Conservation (phyloP, 2,797 vertebrate genomes). For the Acipenser transmontanus region DNA sequence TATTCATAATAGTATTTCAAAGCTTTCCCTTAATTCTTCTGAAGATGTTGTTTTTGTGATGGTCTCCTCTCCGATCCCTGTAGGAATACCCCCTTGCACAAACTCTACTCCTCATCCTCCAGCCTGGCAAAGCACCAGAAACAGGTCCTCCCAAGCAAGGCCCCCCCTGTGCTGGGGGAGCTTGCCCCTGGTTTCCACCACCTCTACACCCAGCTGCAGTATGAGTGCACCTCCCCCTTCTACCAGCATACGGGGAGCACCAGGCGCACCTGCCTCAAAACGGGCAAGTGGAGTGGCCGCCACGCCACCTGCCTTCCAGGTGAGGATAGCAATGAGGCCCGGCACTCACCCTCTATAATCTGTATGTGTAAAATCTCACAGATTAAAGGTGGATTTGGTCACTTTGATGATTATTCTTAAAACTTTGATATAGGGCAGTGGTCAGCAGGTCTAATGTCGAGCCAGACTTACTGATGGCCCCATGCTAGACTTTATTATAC, state of each 20-base stretch:
- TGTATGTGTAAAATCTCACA: too few species aligned
- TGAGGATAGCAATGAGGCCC: conserved; percentile 58
- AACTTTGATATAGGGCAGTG: too few species aligned
- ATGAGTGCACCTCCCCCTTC: conserved; percentile 81
- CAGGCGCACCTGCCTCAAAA: conserved; percentile 83
- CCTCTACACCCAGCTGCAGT: conserved; percentile 86
- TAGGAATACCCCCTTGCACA: conserved; percentile 88
- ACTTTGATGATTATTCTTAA: too few species aligned
- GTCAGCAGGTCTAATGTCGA: too few species aligned
- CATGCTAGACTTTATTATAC: too few species aligned
- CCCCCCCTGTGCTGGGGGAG: conserved; percentile 55
- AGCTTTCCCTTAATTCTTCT: too few species aligned
- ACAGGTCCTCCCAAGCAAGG: conserved; percentile 63
- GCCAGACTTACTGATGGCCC: too few species aligned
- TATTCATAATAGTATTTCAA: too few species aligned
- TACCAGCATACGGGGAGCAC: conserved; percentile 86
- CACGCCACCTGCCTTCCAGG: conserved; percentile 72
- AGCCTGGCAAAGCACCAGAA: conserved; percentile 52
- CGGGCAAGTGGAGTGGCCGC: too few species aligned
- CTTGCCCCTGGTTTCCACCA: conserved; percentile 79
- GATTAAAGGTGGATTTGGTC: too few species aligned
- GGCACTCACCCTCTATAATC: too few species aligned
- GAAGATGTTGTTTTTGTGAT: too few species aligned
- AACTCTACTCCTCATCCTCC: conserved; percentile 71
- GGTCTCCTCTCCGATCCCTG: conserved; percentile 21